These are phyloP conservation scores for Sthenelais limicola DNA, from an alignment of 2,888 invertebrate species.

Conservation along the genomic window DNA sequence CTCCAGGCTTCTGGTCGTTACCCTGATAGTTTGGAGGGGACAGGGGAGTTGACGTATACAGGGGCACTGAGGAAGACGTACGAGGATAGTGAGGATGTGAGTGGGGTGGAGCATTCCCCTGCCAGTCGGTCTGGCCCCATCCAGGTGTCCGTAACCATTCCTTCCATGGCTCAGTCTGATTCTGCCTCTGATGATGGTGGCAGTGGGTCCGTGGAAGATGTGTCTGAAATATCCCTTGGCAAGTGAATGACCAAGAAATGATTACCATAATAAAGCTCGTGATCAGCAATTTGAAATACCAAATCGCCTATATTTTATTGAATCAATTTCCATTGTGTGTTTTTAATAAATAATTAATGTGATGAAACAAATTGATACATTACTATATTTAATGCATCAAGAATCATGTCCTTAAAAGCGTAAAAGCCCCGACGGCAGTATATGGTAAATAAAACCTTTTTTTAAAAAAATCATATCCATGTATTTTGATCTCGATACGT, in stretches of 20 bases:
- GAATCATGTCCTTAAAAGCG: too few species aligned
- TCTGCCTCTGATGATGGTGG: background rate
- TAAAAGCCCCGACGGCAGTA: too few species aligned
- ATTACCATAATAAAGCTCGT: too few species aligned
- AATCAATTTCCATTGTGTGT: too few species aligned
- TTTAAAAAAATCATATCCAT: too few species aligned
- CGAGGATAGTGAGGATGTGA: background rate
- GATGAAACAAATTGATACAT: too few species aligned
- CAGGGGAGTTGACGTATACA: background rate
- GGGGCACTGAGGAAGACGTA: background rate
- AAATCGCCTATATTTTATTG: too few species aligned
- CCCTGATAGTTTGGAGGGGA: conserved; percentile 15
- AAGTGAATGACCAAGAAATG: background rate
- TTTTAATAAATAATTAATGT: too few species aligned
- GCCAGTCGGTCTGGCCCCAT: background rate
- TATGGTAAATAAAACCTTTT: too few species aligned
- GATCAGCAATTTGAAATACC: too few species aligned
- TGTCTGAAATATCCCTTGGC: conserved; percentile 29
- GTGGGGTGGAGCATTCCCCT: background rate
- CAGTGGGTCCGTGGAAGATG: conserved; percentile 27
- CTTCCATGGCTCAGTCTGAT: conserved; percentile 29
- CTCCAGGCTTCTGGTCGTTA: background rate
- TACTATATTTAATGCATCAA: too few species aligned
- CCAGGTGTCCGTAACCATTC: conserved; percentile 35
- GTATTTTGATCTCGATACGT: too few species aligned